phyloP scores from a whole-genome alignment of 2,888 invertebrate species.

The Tenthredo scrophulariae region DNA sequence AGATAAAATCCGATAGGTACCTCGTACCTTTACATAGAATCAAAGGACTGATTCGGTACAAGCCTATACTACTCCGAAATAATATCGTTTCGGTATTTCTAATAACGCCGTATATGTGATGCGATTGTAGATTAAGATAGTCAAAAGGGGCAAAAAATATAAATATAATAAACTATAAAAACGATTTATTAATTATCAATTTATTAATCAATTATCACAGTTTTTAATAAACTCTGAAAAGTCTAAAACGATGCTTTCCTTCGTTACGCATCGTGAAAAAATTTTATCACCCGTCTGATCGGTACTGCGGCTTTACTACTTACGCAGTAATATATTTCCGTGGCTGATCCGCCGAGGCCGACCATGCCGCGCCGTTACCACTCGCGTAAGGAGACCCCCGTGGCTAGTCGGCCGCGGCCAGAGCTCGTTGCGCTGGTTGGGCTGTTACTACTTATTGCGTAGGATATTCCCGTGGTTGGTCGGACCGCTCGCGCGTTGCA shows the following conservation, averaged over 20 bases:
- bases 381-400: slow-evolving; percentile 20
- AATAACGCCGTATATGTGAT: neutral
- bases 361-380: slow-evolving; percentile 35
- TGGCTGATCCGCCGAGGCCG: slow-evolving; percentile 12
- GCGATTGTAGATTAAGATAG: neutral
- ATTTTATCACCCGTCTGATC: slow-evolving; percentile 9
- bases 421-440: neutral
- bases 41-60: neutral
- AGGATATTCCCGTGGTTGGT: neutral
- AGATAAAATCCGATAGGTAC: neutral
- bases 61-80: neutral
- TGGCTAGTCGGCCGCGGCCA: neutral
- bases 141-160: neutral
- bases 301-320: slow-evolving; percentile 20
- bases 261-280: neutral
- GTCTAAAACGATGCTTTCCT: neutral
- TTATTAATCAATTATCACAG: neutral
- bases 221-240: too few relatives aligned
- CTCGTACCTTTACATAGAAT: neutral
- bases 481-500: neutral
- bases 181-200: neutral
- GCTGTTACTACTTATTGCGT: slow-evolving; percentile 9
- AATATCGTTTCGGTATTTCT: neutral
- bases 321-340: neutral
- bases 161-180: neutral